Base-by-base conservation (phyloP, 2,797 vertebrate genomes). In the Typhlichthys subterraneus region DNA sequence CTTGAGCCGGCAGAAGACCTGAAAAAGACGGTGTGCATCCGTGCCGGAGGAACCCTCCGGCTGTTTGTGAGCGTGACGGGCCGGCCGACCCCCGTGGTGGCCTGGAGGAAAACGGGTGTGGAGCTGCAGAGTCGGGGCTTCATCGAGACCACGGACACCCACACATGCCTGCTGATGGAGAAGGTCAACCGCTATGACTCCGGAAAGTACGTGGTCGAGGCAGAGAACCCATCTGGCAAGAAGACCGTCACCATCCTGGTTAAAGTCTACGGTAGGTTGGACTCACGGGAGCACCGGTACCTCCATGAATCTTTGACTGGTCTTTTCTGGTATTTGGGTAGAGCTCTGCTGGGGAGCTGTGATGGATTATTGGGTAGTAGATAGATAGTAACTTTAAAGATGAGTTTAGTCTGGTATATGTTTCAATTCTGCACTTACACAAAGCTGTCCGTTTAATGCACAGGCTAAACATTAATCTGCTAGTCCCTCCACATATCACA, bases 181-280 rank as follows among this genome's bases (percentile, higher is more conserved):
- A 99, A 98, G 85, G 94, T 98, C 42, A 92, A 94, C 77, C 96
- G 98, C 14, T 98, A 99, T 0, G 98, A 99, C 29, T 95, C 96
- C 66, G 98, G 98, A 76, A 99, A 99, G 92, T 99, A 99, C 3
- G 56, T 94, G 42, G 89, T 99, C 73, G 98, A 99, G 82, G 97
- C 97, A n/a, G 98, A 99, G 90, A 99, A 99, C 84, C 97, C 95
- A 57, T 98, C 96, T 67, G 98, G 98, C 84, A 99, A 99, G 87
- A 99, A 98, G 85, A 94, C 93, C 52, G 87, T 94, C 69, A 96
- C 93, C 45, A 88, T 99, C 71, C 89, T 98, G 73, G 98, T 99
- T 57, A 99, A 98, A 91, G 90, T 99, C 52, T 99, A 96, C 13
- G 98, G 98, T 99, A 91, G 78, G 95, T 85, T n/a, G 8, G 12